Base-by-base conservation (phyloP, 1,140 invertebrate genomes). In the Alviniconcha marisindica region DNA sequence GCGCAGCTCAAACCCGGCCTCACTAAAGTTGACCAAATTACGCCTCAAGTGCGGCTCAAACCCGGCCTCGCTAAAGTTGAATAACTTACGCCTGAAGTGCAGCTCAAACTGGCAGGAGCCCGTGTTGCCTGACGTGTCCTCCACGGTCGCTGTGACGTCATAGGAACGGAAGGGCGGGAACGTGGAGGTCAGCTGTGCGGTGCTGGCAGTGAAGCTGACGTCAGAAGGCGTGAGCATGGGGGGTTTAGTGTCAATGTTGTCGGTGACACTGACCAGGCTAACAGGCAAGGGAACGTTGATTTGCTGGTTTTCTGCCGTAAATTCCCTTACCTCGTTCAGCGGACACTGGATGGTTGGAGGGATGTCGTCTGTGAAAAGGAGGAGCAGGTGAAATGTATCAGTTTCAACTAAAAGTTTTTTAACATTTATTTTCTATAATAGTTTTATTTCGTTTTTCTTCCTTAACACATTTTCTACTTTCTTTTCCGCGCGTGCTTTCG, bases 261-360 rank as follows among this genome's bases (percentile, higher is more conserved):
- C 77, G 14, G 51, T 76, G 1, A 76, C 14, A 21, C n/a, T 28
- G 56, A 48, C 15, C 24, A 82, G 33, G 48, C 56, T 33, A 54
- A 4, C 33, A n/a, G 24, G 21, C 36, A 83, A 83, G 15, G 14
- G 24, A 28, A 71, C 44, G 4, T 38, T n/a, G 21, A 79, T 40
- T 15, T 44, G n/a, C 31, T 83, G 98, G 99, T 86, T 97, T 97
- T 0, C 97, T 96, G 15, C 96, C 96, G 18, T 99, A 93, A 3
- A 98, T 93, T 93, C 98, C 99, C 82, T 80, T 14, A 63, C 10
- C 21, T 77, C 48, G 40, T 77, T 40, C 0, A 10, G 38, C 31
- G 77, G 81, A 63, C 86, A 86, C 7, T 77, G 31, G 7, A 87
- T 81, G 31, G 51, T 78, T 1, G 86, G 86, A 10, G 84, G 84